Evolutionary conservation across 2,797 vertebrate genomes (phyloP).

Genomic region (Pteropus rufus): DNA sequence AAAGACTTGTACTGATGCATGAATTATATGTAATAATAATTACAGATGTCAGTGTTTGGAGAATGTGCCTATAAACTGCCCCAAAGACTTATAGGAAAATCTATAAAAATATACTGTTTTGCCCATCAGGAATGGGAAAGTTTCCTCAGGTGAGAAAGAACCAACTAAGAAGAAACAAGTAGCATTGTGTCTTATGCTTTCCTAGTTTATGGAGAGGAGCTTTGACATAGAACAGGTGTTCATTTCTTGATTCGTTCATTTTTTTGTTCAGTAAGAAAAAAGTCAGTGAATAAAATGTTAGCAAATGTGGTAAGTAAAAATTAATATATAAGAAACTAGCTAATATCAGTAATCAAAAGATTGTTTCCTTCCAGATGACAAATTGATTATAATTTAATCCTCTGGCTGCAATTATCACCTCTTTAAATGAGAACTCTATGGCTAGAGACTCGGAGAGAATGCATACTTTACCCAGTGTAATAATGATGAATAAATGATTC

Average conservation of each 20-base stretch:
- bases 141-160: neutral
- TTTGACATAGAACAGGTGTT: neutral
- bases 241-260: constrained; percentile 5
- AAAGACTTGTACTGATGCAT: neutral
- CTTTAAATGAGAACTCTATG: constrained; percentile 3
- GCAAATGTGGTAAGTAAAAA: neutral
- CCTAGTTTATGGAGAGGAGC: neutral
- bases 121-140: neutral
- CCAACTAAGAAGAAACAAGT: neutral
- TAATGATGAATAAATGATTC: neutral
- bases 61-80: neutral
- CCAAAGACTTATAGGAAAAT: neutral
- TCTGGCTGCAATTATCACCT: neutral
- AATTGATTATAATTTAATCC: neutral
- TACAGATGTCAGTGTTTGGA: neutral
- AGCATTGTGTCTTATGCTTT: neutral
- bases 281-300: constrained; percentile 11
- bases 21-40: neutral
- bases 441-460: neutral
- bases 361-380: neutral
- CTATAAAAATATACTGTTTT: neutral
- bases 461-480: neutral
- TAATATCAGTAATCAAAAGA: neutral
- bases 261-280: neutral
- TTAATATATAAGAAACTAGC: neutral